Evolutionary conservation across 23 tunicate species (phyloP).

Genomic region (Styela clava): DNA sequence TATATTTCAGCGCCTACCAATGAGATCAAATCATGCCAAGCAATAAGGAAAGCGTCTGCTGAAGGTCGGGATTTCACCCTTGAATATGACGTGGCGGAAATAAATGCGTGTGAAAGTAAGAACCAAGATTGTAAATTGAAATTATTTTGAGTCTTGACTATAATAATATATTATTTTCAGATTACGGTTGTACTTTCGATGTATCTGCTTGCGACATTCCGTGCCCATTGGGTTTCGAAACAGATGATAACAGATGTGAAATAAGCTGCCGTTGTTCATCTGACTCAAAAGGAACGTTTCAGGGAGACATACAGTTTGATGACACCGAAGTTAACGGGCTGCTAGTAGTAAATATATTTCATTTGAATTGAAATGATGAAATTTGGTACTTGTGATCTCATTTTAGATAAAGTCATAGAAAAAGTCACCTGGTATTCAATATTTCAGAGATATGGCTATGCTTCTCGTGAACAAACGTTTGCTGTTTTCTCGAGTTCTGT

Average conservation of each 20-base stretch:
- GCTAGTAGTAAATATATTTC: too few species aligned
- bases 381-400: too few species aligned
- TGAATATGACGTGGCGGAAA: background rate
- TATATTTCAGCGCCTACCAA: background rate
- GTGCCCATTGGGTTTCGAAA: background rate
- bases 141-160: too few species aligned
- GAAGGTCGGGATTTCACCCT: background rate
- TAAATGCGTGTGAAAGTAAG: background rate
- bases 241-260: background rate
- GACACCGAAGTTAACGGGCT: too few species aligned
- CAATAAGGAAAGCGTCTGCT: background rate
- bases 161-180: too few species aligned
- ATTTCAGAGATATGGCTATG: slow-evolving; percentile 2
- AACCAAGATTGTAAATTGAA: too few species aligned
- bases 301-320: too few species aligned
- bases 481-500: background rate
- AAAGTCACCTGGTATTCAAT: too few species aligned
- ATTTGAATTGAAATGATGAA: too few species aligned
- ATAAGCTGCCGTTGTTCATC: too few species aligned
- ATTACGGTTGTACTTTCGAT: background rate
- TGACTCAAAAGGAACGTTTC: too few species aligned
- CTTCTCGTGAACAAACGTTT: background rate
- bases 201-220: background rate
- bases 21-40: background rate
- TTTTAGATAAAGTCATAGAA: too few species aligned